Evolutionary conservation across 2,888 invertebrate species (phyloP), one percentile per base, ranked within the genome.

Genomic region (Axea sp.): DNA sequence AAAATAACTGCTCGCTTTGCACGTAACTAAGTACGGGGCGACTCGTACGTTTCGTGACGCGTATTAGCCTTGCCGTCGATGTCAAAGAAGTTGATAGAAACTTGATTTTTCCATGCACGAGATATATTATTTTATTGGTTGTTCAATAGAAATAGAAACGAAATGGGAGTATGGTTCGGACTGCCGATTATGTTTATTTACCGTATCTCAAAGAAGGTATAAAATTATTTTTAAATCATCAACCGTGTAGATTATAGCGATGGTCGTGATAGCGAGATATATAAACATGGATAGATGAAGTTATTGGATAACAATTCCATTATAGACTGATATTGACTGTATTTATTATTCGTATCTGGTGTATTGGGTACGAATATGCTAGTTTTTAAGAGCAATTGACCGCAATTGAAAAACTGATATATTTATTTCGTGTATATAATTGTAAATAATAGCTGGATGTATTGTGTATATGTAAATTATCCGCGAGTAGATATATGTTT

Each of bases 341-440:
- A 77, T 77, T 77, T 77, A 75, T 73, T 71, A 35, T 31, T 33
- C 68, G 60, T 74, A 53, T 64, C 57, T 47, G 28, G 43, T 45
- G 59, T 43, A 43, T 37, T 43, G 19, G 49, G 65, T 60, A 47
- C 55, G 47, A 60, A 65, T 60, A n/a, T n/a, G 17, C 37, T 49
- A 59, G 53, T 8, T 67, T 39, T 55, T 57, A 64, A 60, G 47
- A 43, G 8, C 26, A 67, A 68, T 60, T 65, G 60, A 73, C 74
- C 64, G 45, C 65, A 31, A 71, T 59, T 57, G 39, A 41, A 39
- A 62, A 41, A 31, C 73, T 76, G 68, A 76, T 75, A 76, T 83
- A 83, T 83, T 83, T 83, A 83, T 83, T 83, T 77, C 22, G 7
- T 83, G 83, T 83, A 83, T 22, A 83, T 82, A 83, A 28, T 17